Evolutionary conservation across 2,888 invertebrate species (phyloP), one percentile per base, ranked within the genome.

Genomic region (Ditylenchus weischeri): DNA sequence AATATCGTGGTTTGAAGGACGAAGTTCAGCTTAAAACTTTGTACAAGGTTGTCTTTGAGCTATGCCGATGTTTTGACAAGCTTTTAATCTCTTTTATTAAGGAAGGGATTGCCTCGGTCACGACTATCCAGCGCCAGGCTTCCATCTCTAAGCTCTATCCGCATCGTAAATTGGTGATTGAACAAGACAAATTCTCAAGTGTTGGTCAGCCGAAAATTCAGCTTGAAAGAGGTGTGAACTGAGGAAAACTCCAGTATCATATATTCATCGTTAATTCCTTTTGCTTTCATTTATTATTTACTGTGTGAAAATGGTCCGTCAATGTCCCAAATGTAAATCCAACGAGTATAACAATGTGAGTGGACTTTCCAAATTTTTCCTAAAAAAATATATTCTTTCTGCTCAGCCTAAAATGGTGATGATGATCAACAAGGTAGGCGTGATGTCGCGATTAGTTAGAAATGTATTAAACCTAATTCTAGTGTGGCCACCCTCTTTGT

Each of bases 401-500:
- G 1, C 8, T 84, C 96, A 96, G 86, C 95, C 95, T 48, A 91
- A 59, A 8, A 51, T 70, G 23, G 92, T 93, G 84, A 88, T 98
- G 87, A 90, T 96, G 91, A 95, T 96, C 71, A 98, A 98, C 84
- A 89, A 43, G 8, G 43, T 43, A 43, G 43, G 43, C 29, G 29
- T 29, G 43, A 43, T 43, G 15, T 8, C 8, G 11, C 1, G 3
- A 8, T 43, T 6, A 43, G 2, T 43, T 15, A 2, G 5, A 8
- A 6, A 8, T 43, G 2, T 43, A 43, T 43, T 13, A 43, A 10
- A 2, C 11, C 43, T 43, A 15, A 43, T 13, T 43, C 15, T 43
- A 92, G 66, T 98, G 98, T 85, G 96, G 96, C 43, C 98, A 98
- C 86, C 91, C 93, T 50, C 86, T 98, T 78, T 98, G 98, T 86